Percentiles rank a stretch among this genome's conserved stretches.
phyloP scores from a whole-genome alignment of 1,140 invertebrate species.

The Trialeurodes vaporariorum region DNA sequence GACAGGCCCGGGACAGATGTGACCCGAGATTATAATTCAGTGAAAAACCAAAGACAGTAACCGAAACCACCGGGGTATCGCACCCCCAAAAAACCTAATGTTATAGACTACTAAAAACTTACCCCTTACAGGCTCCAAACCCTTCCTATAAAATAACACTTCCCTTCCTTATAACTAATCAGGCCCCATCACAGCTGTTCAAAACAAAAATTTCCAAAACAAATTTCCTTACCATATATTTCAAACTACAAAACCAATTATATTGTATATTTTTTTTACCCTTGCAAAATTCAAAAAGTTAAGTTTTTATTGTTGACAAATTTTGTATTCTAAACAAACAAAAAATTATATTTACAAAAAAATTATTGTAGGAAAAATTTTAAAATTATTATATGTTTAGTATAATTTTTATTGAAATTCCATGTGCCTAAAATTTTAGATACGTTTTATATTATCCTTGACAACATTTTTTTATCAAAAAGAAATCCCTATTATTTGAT shows the following conservation, averaged over 20 bases:
- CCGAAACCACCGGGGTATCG: neutral
- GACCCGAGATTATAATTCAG: neutral
- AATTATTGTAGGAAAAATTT: neutral
- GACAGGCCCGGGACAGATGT: neutral
- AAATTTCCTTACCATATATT: neutral
- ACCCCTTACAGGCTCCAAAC: neutral
- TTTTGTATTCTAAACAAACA: constrained; percentile 1
- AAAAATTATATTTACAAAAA: neutral
- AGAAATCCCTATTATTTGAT: neutral
- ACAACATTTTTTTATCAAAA: neutral
- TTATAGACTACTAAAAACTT: neutral
- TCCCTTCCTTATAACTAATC: neutral
- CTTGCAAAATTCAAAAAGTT: constrained; percentile 1
- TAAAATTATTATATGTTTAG: neutral
- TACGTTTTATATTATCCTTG: constrained; percentile 1
- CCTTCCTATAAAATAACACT: neutral
- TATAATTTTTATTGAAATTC: constrained; percentile 1
- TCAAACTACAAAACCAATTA: neutral
- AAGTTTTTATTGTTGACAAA: constrained; percentile 1
- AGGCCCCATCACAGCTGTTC: neutral
- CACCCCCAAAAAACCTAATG: neutral
- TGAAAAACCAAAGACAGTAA: neutral
- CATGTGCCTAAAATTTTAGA: neutral
- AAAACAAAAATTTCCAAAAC: constrained; percentile 1
- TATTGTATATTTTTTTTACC: constrained; percentile 1